phyloP scores from a whole-genome alignment of 2,888 invertebrate species.

The Apodemia duryi region DNA sequence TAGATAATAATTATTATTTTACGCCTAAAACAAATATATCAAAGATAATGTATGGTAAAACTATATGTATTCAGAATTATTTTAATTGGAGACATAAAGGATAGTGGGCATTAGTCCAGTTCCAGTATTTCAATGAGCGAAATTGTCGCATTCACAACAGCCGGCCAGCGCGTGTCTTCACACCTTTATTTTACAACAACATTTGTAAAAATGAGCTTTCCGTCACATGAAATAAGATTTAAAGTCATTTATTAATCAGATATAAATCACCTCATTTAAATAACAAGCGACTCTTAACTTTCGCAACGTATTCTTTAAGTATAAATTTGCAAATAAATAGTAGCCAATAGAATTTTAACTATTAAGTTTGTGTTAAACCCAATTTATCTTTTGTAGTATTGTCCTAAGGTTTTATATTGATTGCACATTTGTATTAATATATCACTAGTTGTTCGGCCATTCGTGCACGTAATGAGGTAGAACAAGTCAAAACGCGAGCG shows the following conservation, averaged over 20 bases:
- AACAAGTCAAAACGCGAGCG: constrained; percentile 64
- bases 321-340: constrained; percentile 58
- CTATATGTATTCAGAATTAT: constrained; percentile 46
- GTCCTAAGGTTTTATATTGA: constrained; percentile 24
- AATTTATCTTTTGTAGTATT: constrained; percentile 21
- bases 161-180: constrained; percentile 54
- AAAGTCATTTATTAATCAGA: constrained; percentile 30
- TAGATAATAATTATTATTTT: too few relatives aligned
- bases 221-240: constrained; percentile 30
- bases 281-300: constrained; percentile 62
- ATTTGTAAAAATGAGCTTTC: constrained; percentile 31
- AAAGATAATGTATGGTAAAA: constrained; percentile 32
- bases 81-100: constrained; percentile 66
- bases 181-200: constrained; percentile 44
- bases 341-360: constrained; percentile 39
- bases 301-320: constrained; percentile 58
- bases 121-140: constrained; percentile 62
- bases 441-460: constrained; percentile 44
- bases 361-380: constrained; percentile 26
- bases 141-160: constrained; percentile 63
- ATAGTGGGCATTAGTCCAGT: constrained; percentile 57
- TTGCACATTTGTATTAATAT: constrained; percentile 28
- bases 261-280: constrained; percentile 37
- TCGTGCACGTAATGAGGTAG: constrained; percentile 69
- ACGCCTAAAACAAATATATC: constrained; percentile 12